Base-by-base conservation (phyloP, 1,140 invertebrate genomes). In the Anoplolepis gracilipes region DNA sequence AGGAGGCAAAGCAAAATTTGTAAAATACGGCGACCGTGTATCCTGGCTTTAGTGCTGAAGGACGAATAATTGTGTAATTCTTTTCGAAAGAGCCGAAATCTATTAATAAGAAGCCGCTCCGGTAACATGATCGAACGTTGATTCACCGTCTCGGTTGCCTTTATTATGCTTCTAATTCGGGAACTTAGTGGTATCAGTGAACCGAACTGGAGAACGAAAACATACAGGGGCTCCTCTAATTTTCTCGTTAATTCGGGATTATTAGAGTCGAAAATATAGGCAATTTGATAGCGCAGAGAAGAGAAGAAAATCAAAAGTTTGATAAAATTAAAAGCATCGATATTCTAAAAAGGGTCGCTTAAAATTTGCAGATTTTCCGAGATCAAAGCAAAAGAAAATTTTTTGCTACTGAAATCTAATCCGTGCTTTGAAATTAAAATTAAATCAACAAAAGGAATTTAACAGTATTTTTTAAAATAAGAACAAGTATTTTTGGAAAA, bases 301-400 rank as follows among this genome's bases (percentile, higher is more conserved):
- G 7, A 55, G 46, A 28, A 13, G n/a, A 13, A 13, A 25, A 28
- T 28, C 73, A n/a, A 22, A 59, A 75, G 76, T 36, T 67, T 42
- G 72, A 90, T 75, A 28, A 76, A 90, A 86, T 90, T 90, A 90
- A 88, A 90, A 90, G 22, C 30, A 7, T 28, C 59, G 13, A 22
- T 36, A 0, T 69, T 49, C 88, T 79, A 75, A 88, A 85, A 62
- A 86, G 62, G 61, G 57, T 67, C 55, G 77, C 39, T 49, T 46
- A 6, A 69, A 1, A 57, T 33, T 33, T 79, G 16, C 7, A 69
- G 25, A 55, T 55, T 55, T 16, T 55, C 16, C 5, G 0, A 55
- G 16, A 30, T 69, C 13, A 57, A 10, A 30, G 4, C n/a, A 11
- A 69, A 8, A 16, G 1, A 42, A 65, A 81, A 39, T 6, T 22